These are phyloP conservation scores for Chironex yamaguchii DNA, from an alignment of 30 jellyfish, hydroid and myxozoan species.

Conservation along the genomic window DNA sequence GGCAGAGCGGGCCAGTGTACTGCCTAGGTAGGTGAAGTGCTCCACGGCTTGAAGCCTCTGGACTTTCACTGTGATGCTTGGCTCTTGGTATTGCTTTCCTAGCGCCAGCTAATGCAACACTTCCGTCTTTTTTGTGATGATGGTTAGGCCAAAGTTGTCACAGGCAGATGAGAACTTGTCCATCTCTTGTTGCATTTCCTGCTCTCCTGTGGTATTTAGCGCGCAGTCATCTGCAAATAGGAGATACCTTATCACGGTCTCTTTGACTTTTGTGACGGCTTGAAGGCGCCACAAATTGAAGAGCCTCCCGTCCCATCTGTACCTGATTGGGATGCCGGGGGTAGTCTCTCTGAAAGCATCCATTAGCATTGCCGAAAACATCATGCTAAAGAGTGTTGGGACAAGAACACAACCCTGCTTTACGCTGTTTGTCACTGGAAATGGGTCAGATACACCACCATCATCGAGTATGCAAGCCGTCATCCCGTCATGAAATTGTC, in stretches of 20 bases:
- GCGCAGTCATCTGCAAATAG: too few relatives aligned
- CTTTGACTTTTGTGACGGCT: too few relatives aligned
- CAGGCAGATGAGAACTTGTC: slow-evolving; percentile 2
- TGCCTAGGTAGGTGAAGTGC: too few relatives aligned
- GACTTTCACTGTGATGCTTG: too few relatives aligned
- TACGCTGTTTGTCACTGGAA: slow-evolving; percentile 6
- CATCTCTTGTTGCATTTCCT: neutral
- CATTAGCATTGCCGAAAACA: neutral
- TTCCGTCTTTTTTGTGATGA: slow-evolving; percentile 19
- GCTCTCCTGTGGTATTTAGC: too few relatives aligned
- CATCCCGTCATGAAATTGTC: slow-evolving; percentile 23
- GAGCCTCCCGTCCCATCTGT: slow-evolving; percentile 14
- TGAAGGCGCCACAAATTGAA: too few relatives aligned
- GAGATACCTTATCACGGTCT: too few relatives aligned
- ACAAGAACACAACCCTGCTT: slow-evolving; percentile 35
- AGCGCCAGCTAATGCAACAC: too few relatives aligned
- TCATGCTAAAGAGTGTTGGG: slow-evolving; percentile 21
- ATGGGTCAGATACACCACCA: neutral
- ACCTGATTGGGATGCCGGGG: neutral
- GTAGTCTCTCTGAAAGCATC: neutral
- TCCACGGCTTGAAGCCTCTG: too few relatives aligned
- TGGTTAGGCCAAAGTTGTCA: slow-evolving; percentile 2
- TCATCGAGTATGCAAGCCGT: slow-evolving; percentile 8
- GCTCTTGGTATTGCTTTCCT: too few relatives aligned
- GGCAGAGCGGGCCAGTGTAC: too few relatives aligned